phyloP scores from a whole-genome alignment of 1,140 invertebrate genomes.

The Scaptomyza pallida region DNA sequence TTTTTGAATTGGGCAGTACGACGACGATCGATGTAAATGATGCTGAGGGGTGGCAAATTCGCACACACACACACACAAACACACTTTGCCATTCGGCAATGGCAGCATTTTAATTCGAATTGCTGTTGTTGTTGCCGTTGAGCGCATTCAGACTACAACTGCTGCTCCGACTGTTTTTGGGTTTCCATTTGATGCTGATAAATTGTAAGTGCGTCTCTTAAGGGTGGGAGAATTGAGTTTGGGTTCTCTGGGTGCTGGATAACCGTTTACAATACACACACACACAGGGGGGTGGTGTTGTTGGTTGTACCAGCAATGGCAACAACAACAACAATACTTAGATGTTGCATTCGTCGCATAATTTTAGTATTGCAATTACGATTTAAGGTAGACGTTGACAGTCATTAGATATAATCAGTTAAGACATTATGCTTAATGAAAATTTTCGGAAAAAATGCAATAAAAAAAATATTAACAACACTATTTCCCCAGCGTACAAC shows the following conservation, averaged over 20 bases:
- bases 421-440: too few relatives aligned
- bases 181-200: constrained; percentile 82
- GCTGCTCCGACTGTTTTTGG: too few relatives aligned
- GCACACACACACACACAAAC: constrained; percentile 12
- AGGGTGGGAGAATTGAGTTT: too few relatives aligned
- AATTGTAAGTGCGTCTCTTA: constrained; percentile 80
- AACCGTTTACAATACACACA: constrained; percentile 17
- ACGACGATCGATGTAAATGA: constrained; percentile 13
- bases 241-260: not conserved
- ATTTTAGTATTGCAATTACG: too few relatives aligned
- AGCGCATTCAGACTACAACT: constrained; percentile 34
- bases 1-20: constrained; percentile 33
- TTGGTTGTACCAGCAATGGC: too few relatives aligned
- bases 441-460: too few relatives aligned
- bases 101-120: constrained; percentile 81
- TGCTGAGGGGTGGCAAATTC: constrained; percentile 26
- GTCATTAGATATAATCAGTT: too few relatives aligned
- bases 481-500: constrained; percentile 74
- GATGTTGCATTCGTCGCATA: too few relatives aligned
- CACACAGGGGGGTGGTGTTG: constrained; percentile 36
- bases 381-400: too few relatives aligned
- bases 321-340: too few relatives aligned
- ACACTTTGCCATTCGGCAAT: not conserved
- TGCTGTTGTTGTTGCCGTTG: constrained; percentile 63
- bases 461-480: too few relatives aligned